These are phyloP conservation scores for Spea hammondii DNA, from an alignment of 2,797 vertebrate genomes.

Conservation along the genomic window DNA sequence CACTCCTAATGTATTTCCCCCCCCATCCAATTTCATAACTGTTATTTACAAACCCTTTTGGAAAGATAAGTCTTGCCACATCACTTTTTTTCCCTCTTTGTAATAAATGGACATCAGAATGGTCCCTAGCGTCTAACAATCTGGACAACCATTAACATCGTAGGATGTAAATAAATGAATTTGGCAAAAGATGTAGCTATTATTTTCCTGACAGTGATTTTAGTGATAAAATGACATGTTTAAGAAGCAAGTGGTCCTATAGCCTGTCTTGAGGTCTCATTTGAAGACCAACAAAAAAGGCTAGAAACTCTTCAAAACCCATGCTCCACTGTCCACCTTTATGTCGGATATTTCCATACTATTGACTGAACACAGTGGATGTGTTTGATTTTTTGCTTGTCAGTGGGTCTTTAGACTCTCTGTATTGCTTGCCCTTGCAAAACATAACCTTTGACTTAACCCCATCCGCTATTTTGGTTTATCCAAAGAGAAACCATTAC, in stretches of 20 bases:
- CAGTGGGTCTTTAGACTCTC: slow-evolving; percentile 30
- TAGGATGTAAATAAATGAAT: not conserved
- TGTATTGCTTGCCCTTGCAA: slow-evolving; percentile 62
- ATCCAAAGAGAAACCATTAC: slow-evolving; percentile 66
- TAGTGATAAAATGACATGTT: not conserved
- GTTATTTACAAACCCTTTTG: not conserved
- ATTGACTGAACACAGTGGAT: slow-evolving; percentile 44
- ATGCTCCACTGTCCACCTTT: not conserved
- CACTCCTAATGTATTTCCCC: too few species aligned
- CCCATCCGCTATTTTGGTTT: slow-evolving; percentile 44
- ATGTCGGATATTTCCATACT: slow-evolving; percentile 11
- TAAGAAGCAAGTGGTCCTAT: not conserved
- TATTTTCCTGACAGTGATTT: not conserved
- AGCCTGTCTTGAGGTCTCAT: not conserved
- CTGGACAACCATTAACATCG: too few species aligned
- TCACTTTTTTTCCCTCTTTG: not conserved
- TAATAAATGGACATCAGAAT: not conserved
- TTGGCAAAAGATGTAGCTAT: not conserved
- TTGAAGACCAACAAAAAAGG: not conserved
- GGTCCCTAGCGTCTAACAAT: not conserved
- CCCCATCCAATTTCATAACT: too few species aligned
- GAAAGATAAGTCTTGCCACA: not conserved
- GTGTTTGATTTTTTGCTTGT: slow-evolving; percentile 40
- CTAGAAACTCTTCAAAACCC: not conserved
- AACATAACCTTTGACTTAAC: slow-evolving; percentile 50